A percentile compares a stretch with the other conserved stretches of the same genome.
Conservation (phyloP, 2,797 vertebrate genomes). For the Microchirus variegatus region DNA sequence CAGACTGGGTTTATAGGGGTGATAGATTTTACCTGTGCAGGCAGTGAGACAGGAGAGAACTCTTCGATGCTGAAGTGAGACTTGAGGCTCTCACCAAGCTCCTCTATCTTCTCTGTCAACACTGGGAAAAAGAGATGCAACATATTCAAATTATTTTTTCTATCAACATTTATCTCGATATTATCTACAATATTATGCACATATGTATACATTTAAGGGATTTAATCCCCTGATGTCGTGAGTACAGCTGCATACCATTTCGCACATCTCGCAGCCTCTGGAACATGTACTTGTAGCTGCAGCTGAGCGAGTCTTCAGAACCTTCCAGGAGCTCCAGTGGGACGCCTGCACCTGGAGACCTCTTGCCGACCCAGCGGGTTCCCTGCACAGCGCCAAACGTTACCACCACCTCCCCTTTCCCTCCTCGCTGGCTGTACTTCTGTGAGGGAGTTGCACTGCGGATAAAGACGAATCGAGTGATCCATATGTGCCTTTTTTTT, state of each 20-base stretch:
- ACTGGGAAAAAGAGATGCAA: constrained; percentile 63
- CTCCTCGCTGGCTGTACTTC: constrained; percentile 86
- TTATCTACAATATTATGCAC: too few species aligned
- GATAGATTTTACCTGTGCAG: constrained; percentile 85
- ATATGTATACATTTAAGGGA: background rate
- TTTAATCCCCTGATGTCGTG: background rate
- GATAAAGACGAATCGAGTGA: background rate
- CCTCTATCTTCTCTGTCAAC: constrained; percentile 87
- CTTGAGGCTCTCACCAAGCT: constrained; percentile 84
- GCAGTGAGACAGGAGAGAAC: constrained; percentile 82
- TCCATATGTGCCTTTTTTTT: too few species aligned
- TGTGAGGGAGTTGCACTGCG: constrained; percentile 88
- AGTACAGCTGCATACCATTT: constrained; percentile 60
- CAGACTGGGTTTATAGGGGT: background rate
- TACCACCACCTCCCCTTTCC: constrained; percentile 88
- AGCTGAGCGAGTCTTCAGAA: constrained; percentile 70
- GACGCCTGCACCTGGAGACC: constrained; percentile 35
- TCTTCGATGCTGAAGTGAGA: constrained; percentile 88
- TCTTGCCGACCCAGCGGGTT: constrained; percentile 80
- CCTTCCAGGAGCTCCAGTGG: constrained; percentile 71
- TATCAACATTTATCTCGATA: background rate
- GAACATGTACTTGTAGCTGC: constrained; percentile 92
- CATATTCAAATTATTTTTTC: background rate
- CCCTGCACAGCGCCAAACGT: constrained; percentile 82
- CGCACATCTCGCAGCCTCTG: constrained; percentile 87